Evolutionary conservation across 2,888 invertebrate genomes (phyloP), one percentile per base, ranked within the genome.

Genomic region (Thecocarcelia acutangulata): DNA sequence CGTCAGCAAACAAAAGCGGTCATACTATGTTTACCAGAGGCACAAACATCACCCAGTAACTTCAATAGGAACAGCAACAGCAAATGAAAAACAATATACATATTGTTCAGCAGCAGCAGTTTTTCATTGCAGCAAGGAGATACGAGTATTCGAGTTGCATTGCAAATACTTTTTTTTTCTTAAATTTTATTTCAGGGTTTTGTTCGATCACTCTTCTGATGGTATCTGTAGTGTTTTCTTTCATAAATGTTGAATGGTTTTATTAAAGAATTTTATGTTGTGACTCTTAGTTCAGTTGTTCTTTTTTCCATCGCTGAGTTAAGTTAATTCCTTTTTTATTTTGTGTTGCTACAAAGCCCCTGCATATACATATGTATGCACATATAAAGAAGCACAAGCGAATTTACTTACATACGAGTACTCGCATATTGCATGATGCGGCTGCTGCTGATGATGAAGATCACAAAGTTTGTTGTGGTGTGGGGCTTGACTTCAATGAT

Each of bases 181-280:
- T 17, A 15, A 24, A 5, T 24, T 24, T 24, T 24, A 24, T 24
- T 40, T 54, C 6, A 40, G 2, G 37, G 21, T 33, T 37, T 59
- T 70, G 33, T 64, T 48, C 56, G 66, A 42, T 54, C 40, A 42
- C 54, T 52, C 15, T 52, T 56, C 5, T 24, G 75, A 69, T 77
- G 44, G 33, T 63, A 73, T 77, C 73, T 59, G 50, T 8, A n/a
- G 44, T 44, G 63, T 52, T 40, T 61, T 77, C 54, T 17, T 77
- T 24, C 24, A 77, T 54, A 74, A 82, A 82, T 64, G 64, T 74
- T 82, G 69, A 77, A 74, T 82, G 77, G 46, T 74, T 82, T 82
- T 82, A 77, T 82, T 82, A 74, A 82, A 78, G 74, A 74, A 78
- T 74, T 74, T 82, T 82, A 75, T 69, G 74, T 82, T 78, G 69